Evolutionary conservation across 2,113 vertebrate genomes (phyloP).

Genomic region (Natator depressus): DNA sequence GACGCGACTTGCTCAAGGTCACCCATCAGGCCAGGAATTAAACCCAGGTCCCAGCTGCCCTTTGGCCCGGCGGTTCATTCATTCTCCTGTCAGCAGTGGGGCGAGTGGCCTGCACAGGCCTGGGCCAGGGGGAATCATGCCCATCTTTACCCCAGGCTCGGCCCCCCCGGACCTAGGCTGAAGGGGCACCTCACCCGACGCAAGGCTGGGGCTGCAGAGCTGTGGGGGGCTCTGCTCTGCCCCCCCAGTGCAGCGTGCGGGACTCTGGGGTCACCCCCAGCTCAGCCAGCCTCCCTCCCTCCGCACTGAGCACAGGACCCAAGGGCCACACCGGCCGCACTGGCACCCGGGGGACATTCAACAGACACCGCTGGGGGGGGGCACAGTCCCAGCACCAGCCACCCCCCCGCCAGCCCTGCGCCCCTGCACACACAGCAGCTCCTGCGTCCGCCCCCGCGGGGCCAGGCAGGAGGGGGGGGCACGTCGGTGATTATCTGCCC

Average conservation of each 20-base stretch:
- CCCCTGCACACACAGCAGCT: too few species aligned
- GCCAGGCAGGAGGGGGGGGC: background rate
- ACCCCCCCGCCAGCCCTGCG: background rate
- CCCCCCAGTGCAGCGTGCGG: fast-evolving
- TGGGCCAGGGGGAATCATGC: too few species aligned
- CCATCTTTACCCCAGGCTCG: background rate
- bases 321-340: fast-evolving
- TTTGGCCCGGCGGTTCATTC: too few species aligned
- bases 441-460: background rate
- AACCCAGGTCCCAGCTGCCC: background rate
- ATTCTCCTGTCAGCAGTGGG: too few species aligned
- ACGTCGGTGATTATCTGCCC: background rate
- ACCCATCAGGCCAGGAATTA: background rate
- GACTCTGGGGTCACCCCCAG: background rate
- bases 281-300: fast-evolving
- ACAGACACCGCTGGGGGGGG: background rate
- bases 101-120: background rate
- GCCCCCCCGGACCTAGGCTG: background rate
- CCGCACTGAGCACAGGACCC: background rate
- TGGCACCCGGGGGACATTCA: fast-evolving
- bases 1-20: background rate
- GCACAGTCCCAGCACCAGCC: background rate
- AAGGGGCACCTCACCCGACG: too few species aligned
- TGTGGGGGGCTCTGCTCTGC: background rate
- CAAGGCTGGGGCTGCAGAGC: background rate